phyloP scores from a whole-genome alignment of 2,888 invertebrate genomes.

The Leptinotarsa tumamoca region DNA sequence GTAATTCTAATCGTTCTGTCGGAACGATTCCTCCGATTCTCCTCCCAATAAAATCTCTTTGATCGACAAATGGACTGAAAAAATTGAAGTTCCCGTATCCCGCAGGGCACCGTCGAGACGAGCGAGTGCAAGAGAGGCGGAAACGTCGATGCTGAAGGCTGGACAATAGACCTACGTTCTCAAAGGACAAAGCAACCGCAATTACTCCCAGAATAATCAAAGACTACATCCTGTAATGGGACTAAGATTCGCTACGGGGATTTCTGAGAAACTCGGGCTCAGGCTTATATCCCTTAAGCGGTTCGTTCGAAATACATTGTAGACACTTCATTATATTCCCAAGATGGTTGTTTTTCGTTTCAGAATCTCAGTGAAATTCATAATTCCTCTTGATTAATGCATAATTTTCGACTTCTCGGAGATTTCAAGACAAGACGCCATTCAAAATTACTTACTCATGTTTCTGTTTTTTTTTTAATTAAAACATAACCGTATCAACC shows the following conservation, averaged over 20 bases:
- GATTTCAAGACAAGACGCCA: too few species aligned
- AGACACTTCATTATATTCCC: slow-evolving; percentile 4
- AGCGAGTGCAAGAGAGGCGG: slow-evolving; percentile 29
- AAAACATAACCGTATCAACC: too few species aligned
- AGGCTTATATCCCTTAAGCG: slow-evolving; percentile 44
- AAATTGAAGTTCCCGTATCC: slow-evolving; percentile 32
- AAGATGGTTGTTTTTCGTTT: background rate
- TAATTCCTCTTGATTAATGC: too few species aligned
- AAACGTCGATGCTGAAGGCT: slow-evolving; percentile 52
- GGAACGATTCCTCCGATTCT: slow-evolving; percentile 28
- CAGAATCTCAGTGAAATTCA: background rate
- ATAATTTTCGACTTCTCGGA: too few species aligned
- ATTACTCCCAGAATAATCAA: slow-evolving; percentile 64
- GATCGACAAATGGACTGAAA: slow-evolving; percentile 43
- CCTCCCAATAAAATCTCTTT: slow-evolving; percentile 37
- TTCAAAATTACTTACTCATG: too few species aligned
- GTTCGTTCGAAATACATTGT: background rate
- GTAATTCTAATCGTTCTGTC: slow-evolving; percentile 37
- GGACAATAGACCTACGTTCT: slow-evolving; percentile 61
- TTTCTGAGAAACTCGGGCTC: slow-evolving; percentile 48
- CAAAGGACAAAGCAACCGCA: slow-evolving; percentile 64
- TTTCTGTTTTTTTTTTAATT: too few species aligned
- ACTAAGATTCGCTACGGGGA: slow-evolving; percentile 57
- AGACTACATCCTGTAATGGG: slow-evolving; percentile 64
- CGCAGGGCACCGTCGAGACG: slow-evolving; percentile 6